Conservation (phyloP, 2,113 vertebrate species). For the Oncorhynchus gorbuscha region DNA sequence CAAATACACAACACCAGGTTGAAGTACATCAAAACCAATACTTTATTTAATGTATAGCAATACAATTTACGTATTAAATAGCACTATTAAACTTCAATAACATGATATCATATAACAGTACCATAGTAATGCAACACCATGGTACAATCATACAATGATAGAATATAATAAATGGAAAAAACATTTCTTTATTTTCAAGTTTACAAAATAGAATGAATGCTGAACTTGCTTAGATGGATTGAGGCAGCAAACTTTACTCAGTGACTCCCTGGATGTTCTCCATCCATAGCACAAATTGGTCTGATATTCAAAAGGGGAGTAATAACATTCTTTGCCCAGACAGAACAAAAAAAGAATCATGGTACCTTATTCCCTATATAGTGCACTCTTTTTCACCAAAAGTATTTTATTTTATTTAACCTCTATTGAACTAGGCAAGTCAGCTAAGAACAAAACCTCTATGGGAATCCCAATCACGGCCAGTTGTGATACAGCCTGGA, state of each 20-base stretch:
- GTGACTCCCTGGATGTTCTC: constrained; percentile 73
- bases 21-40: constrained; percentile 90
- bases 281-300: constrained; percentile 71
- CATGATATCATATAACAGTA: constrained; percentile 43
- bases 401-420: too few relatives aligned
- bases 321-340: constrained; percentile 10
- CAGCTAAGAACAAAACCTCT: too few relatives aligned
- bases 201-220: constrained; percentile 80
- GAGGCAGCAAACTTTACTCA: constrained; percentile 74
- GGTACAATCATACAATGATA: constrained; percentile 79
- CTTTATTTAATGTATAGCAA: constrained; percentile 96
- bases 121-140: constrained; percentile 50
- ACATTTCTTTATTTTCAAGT: constrained; percentile 65
- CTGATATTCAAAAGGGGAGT: constrained; percentile 4
- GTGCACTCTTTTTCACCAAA: too few relatives aligned
- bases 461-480: too few relatives aligned
- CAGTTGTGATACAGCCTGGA: too few relatives aligned
- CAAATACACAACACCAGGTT: constrained; percentile 71
- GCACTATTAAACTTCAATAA: constrained; percentile 81
- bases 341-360: constrained; percentile 66
- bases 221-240: constrained; percentile 78
- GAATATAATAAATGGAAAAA: constrained; percentile 92
- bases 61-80: constrained; percentile 97
- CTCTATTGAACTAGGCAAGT: too few relatives aligned
- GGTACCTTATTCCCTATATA: constrained; percentile 13